phyloP scores from a whole-genome alignment of 2,888 invertebrate species.

The Melanchra persicariae region DNA sequence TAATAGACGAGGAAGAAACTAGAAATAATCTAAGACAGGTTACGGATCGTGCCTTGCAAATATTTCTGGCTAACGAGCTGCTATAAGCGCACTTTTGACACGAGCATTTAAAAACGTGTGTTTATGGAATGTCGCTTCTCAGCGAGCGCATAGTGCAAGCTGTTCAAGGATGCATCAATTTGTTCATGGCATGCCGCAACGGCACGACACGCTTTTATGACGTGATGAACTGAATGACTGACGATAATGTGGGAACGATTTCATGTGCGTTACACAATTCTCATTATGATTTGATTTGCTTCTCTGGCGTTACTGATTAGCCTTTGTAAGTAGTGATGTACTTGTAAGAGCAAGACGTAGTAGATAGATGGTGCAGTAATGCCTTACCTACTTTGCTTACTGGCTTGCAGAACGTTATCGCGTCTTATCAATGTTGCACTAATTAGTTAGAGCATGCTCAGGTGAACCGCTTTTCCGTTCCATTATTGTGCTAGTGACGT shows the following conservation, averaged over 20 bases:
- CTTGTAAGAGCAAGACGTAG: slow-evolving; percentile 5
- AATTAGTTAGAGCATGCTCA: slow-evolving; percentile 14
- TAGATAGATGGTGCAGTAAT: background rate
- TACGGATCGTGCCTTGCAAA: background rate
- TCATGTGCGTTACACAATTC: slow-evolving; percentile 29
- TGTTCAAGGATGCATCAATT: slow-evolving; percentile 53
- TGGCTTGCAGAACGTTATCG: slow-evolving; percentile 20
- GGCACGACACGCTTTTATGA: slow-evolving; percentile 34
- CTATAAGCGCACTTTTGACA: background rate
- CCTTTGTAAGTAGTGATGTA: background rate
- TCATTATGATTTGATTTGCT: slow-evolving; percentile 34
- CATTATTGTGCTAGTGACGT: slow-evolving; percentile 20
- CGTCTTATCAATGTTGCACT: slow-evolving; percentile 22
- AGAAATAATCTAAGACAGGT: background rate
- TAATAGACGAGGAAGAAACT: slow-evolving; percentile 4
- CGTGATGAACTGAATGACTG: slow-evolving; percentile 39
- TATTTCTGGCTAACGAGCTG: background rate
- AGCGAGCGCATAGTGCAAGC: slow-evolving; percentile 7
- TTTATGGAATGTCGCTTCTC: slow-evolving; percentile 19
- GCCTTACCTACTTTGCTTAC: slow-evolving; percentile 6
- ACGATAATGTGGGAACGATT: slow-evolving; percentile 37
- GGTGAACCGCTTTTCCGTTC: slow-evolving; percentile 14
- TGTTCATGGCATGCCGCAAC: slow-evolving; percentile 27
- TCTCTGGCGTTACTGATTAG: slow-evolving; percentile 17
- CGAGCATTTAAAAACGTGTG: background rate